Percentiles rank a stretch among this genome's conserved stretches.
Evolutionary conservation across 2,113 vertebrate species (phyloP).

Genomic region (Danio rerio): GRCz12tu NC_133184.1:31559001-31559500

Average conservation of each 20-base stretch:
- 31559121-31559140: not conserved
- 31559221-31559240: too few species aligned
- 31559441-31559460: conserved; percentile 1
- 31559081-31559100: not conserved
- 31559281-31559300: not conserved
- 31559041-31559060: not conserved
- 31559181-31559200: not conserved
- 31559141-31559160: not conserved
- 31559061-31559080: not conserved
- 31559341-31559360: too few species aligned
- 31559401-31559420: not conserved
- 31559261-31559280: too few species aligned
- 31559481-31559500: not conserved
- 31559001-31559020: not conserved
- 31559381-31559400: not conserved
- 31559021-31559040: not conserved
- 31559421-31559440: not conserved
- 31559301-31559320: not conserved
- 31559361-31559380: not conserved
- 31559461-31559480: conserved; percentile 8
- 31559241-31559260: too few species aligned
- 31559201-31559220: too few species aligned
- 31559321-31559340: not conserved
- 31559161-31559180: not conserved
- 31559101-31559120: not conserved